Evolutionary conservation across 92 coral and sea anemone genomes (phyloP), one percentile per base, ranked within the genome.

Genomic region (Actinostola sp.): DNA sequence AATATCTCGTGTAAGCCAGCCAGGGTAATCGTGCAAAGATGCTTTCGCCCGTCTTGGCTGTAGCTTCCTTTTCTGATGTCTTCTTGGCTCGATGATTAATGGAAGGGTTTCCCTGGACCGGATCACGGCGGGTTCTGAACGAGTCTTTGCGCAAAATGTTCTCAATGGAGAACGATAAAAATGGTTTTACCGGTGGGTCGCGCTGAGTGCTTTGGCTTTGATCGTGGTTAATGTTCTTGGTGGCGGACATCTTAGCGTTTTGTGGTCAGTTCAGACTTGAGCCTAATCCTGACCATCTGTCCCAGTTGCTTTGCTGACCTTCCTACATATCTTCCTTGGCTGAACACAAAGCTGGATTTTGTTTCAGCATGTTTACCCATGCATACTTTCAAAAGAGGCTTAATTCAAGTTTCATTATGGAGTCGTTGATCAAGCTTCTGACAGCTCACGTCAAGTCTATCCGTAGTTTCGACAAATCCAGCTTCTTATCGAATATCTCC

Each of bases 1-100:
- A 88, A 45, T 95, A 95, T 9, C 99, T 84, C 3, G 99, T 91
- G 54, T 84, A 95, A 3, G 90, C 90, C 24, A 95, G 62, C 99
- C 99, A 95, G 0, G 97, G 97, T 30, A 90, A 72, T 16, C 84
- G 84, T 11, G 63, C 65, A 42, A 77, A 57, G 70, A 84, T 54
- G 63, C 67, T 73, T 16, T 77, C 80, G 12, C 16, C 28, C 42
- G 54, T 38, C 17, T 48, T 61, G 27, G 43, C 41, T 16, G 44
- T 46, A 14, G 68, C 5, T 16, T 48, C 63, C 15, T 64, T 61
- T 42, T 50, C 63, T 26, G 59, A 12, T 33, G 65, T 66, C 46
- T 50, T 61, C 66, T 71, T 71, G 65, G 36, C 31, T 23, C 71
- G 52, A 46, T 46, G 62, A 26, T 51, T 48, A 20, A 52, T 21